Evolutionary conservation across 1,140 invertebrate species (phyloP), one percentile per base, ranked within the genome.

Genomic region (Phenacoccus solenopsis): DNA sequence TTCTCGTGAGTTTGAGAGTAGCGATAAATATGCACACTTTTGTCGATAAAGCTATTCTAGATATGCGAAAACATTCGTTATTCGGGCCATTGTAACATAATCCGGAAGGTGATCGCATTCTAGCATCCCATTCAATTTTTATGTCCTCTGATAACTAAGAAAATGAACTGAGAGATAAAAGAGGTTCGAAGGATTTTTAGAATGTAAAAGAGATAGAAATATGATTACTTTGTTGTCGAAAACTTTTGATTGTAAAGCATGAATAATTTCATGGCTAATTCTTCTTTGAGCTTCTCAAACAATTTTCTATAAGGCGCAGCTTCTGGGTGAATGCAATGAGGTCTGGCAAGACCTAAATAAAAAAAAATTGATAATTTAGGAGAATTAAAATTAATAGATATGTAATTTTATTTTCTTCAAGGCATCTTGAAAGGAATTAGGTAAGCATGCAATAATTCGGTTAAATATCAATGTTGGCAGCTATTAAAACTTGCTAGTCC

Each of bases 71-170:
- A 25, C 78, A 57, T 30, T 76, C 77, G 38, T 73, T 76, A 76
- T 73, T 79, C 25, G 78, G 74, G 68, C 67, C 35, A 69, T 83
- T 83, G 35, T 80, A 82, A 78, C 85, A 87, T 69, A 77, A 84
- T 1, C 92, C 93, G 69, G 91, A 91, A 20, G 91, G 92, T 73
- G 85, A 87, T 67, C 84, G 83, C 74, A 94, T 80, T 74, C 89
- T 83, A n/a, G 82, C 79, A 73, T 88, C 93, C 91, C 91, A 94
- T 57, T 85, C 80, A 1, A 94, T 84, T 4, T 79, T 77, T 77
- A 91, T 82, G 72, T 90, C 81, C 4, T 77, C 70, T 25, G 88
- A 86, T 38, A 94, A 75, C 73, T 77, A 71, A 12, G 71, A 69
- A 59, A 38, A 71, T 57, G 35, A 59, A 59, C 21, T n/a, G n/a